Base-by-base conservation (phyloP, 2,888 invertebrate genomes). In the Sarcophaga variegata region DNA sequence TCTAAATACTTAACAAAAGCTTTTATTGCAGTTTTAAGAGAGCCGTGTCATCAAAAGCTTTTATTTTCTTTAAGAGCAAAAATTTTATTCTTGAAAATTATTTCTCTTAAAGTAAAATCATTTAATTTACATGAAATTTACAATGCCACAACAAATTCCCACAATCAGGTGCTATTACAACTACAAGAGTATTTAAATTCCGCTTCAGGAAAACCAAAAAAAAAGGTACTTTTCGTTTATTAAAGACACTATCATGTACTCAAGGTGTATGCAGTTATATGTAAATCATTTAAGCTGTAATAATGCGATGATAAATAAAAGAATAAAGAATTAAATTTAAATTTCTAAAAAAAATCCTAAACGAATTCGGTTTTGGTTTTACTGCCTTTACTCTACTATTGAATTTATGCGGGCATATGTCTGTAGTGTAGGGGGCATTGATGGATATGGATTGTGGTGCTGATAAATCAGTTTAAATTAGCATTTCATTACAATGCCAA, bases 211-310 rank as follows among this genome's bases (percentile, higher is more conserved):
- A 77, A 20, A 54, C 67, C 27, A 45, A 67, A 66, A 63, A 25
- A 6, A 62, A 60, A 47, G 12, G 59, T 72, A 60, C 62, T 45
- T 67, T 67, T 82, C 17, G 17, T 64, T 54, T 76, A 59, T 47
- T 60, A 1, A 54, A 54, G 1, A 14, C 54, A 54, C 54, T 54
- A 54, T 54, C 54, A 1, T 14, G 17, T 54, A 14, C 4, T 14
- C 4, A 4, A 71, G 69, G 70, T 71, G 8, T 37, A 0, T 37
- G 8, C 2, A 37, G 37, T 27, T 77, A 59, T 22, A 22, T 22
- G 22, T 72, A 83, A 83, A 72, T 67, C 78, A 74, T 72, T 83
- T 83, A 78, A 78, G 69, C 49, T 83, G 47, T 78, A 78, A 78
- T 78, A 69, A 78, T 78, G 25, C 54, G 66, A 37, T 71, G 62